Percentiles rank a stretch among this genome's conserved stretches.
These are phyloP conservation scores for Aplocera efformata DNA, from an alignment of 2,888 invertebrate species.

Conservation along the genomic window DNA sequence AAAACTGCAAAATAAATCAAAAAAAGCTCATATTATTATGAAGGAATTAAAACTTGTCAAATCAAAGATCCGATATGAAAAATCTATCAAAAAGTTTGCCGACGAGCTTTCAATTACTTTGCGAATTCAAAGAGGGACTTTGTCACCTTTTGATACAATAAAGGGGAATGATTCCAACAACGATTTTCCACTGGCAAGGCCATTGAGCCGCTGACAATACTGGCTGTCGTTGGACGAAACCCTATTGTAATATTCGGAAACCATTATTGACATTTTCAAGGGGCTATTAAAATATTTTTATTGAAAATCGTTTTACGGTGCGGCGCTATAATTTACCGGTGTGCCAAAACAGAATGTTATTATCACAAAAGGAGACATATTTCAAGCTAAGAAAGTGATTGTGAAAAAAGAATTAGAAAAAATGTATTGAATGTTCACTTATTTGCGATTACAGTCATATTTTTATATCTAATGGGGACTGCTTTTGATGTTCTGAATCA, in stretches of 20 bases:
- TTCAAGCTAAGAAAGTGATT: no score
- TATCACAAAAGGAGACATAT: conserved; percentile 21
- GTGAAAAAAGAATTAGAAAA: no score
- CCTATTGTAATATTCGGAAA: conserved; percentile 71
- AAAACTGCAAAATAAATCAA: no score
- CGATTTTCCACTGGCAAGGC: conserved; percentile 66
- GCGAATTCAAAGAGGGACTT: conserved; percentile 51
- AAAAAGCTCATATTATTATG: no score
- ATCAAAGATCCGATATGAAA: conserved; percentile 10
- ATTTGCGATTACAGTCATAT: not conserved
- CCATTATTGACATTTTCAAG: conserved; percentile 76
- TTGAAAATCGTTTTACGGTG: conserved; percentile 57
- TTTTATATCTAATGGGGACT: no score
- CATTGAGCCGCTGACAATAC: conserved; percentile 67
- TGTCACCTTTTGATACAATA: conserved; percentile 55
- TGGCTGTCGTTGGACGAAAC: conserved; percentile 65
- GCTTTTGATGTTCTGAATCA: no score
- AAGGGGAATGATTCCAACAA: conserved; percentile 63
- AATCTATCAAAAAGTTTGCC: conserved; percentile 27
- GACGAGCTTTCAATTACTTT: conserved; percentile 55
- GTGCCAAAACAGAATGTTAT: conserved; percentile 35
- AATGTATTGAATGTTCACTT: not conserved
- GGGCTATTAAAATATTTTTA: conserved; percentile 68
- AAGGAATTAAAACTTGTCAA: no score
- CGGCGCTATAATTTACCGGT: conserved; percentile 44